Conservation (phyloP, 2,797 vertebrate genomes). For the Eospalax fontanierii region DNA sequence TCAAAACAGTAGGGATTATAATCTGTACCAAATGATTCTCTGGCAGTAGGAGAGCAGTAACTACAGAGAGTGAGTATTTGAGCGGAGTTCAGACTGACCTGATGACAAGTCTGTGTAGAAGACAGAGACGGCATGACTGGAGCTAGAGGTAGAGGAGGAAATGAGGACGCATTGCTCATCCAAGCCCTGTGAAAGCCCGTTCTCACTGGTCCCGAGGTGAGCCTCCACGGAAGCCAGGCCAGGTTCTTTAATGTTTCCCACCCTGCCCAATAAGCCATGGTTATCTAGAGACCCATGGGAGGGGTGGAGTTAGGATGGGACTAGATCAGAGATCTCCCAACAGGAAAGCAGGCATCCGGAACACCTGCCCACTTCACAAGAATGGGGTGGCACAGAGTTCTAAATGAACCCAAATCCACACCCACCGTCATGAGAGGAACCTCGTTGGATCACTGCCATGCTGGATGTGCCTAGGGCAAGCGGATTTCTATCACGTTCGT, state of each 20-base stretch:
- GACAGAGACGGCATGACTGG: background rate
- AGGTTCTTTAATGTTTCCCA: too few relatives aligned
- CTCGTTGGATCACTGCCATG: background rate
- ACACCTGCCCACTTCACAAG: background rate
- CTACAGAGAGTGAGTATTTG: background rate
- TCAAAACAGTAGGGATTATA: background rate
- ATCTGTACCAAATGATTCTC: too few relatives aligned
- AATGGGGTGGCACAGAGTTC: background rate
- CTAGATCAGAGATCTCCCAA: background rate
- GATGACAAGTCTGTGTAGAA: background rate
- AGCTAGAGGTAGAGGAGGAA: background rate
- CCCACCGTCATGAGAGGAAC: background rate
- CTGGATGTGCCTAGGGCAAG: background rate
- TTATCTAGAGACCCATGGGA: background rate
- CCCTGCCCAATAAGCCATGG: background rate
- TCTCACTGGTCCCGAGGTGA: too few relatives aligned
- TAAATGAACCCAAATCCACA: background rate
- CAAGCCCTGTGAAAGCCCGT: background rate
- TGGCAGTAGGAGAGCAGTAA: too few relatives aligned
- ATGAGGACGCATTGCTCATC: background rate
- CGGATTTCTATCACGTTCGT: conserved; percentile 57
- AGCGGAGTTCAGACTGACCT: too few relatives aligned
- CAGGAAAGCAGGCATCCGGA: too few relatives aligned
- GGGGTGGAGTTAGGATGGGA: background rate
- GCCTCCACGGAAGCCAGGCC: background rate